phyloP scores from a whole-genome alignment of 2,888 invertebrate species.

The Lamellibrachia satsuma region DNA sequence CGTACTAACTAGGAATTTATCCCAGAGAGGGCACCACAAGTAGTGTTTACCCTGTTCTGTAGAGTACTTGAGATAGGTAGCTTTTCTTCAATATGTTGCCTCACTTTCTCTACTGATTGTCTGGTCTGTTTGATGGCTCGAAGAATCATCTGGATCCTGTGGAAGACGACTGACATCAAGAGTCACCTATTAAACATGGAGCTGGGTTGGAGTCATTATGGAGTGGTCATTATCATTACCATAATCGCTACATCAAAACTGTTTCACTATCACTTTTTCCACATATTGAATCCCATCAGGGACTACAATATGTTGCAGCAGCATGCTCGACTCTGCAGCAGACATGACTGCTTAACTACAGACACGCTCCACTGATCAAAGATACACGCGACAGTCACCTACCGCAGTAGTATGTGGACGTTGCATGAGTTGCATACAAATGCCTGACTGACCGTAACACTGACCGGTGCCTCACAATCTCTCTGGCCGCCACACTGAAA shows the following conservation, averaged over 20 bases:
- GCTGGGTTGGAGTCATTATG: too few species aligned
- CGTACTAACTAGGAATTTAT: neutral
- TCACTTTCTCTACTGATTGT: constrained; percentile 56
- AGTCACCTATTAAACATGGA: too few species aligned
- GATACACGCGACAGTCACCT: neutral
- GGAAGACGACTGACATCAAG: neutral
- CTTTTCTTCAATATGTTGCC: constrained; percentile 57
- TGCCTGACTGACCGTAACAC: neutral
- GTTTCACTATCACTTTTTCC: too few species aligned
- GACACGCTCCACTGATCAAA: neutral
- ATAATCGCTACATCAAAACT: too few species aligned
- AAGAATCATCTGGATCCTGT: neutral
- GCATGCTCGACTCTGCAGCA: too few species aligned
- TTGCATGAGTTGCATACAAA: constrained; percentile 23
- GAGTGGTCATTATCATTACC: too few species aligned
- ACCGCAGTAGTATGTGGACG: constrained; percentile 28
- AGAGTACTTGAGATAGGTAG: constrained; percentile 40
- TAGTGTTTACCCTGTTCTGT: constrained; percentile 30
- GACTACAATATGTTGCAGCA: accelerated
- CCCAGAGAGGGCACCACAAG: neutral
- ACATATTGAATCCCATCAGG: accelerated
- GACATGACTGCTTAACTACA: too few species aligned
- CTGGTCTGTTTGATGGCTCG: constrained; percentile 55
- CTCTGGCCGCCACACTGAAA: neutral
- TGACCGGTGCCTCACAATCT: constrained; percentile 24